Conservation (phyloP, 2,113 vertebrate genomes). For the Callionymus lyra region DNA sequence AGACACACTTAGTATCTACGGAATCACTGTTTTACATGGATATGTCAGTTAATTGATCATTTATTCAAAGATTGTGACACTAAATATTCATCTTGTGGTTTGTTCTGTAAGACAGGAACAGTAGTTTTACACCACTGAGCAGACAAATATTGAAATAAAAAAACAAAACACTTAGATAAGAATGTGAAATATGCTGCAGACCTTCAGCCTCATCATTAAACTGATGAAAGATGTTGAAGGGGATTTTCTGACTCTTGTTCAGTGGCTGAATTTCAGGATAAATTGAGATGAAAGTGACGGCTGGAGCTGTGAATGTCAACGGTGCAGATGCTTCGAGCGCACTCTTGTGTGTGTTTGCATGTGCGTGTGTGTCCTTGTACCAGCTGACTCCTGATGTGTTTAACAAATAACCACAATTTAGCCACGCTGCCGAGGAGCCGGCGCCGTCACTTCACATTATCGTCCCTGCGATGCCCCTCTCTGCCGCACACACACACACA, state of each 20-base stretch:
- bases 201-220: neutral
- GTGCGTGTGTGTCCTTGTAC: constrained; percentile 28
- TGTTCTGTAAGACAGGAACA: too few relatives aligned
- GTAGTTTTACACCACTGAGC: too few relatives aligned
- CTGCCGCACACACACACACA: constrained; percentile 45
- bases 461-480: constrained; percentile 73
- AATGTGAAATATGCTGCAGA: too few relatives aligned
- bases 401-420: constrained; percentile 97
- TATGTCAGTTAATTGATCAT: too few relatives aligned
- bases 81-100: too few relatives aligned
- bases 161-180: too few relatives aligned
- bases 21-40: too few relatives aligned
- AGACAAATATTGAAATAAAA: too few relatives aligned
- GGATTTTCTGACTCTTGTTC: neutral
- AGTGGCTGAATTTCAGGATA: too few relatives aligned
- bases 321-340: constrained; percentile 38
- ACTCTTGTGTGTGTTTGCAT: constrained; percentile 19
- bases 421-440: constrained; percentile 80
- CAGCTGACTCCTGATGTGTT: constrained; percentile 86
- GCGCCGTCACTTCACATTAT: constrained; percentile 91
- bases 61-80: too few relatives aligned
- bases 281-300: constrained; percentile 10
- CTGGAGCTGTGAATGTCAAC: constrained; percentile 45
- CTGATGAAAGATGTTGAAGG: too few relatives aligned
- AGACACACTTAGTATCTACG: too few relatives aligned